These are phyloP conservation scores for Thaumetopoea pityocampa DNA, from an alignment of 1,140 invertebrate species.

Conservation along the genomic window DNA sequence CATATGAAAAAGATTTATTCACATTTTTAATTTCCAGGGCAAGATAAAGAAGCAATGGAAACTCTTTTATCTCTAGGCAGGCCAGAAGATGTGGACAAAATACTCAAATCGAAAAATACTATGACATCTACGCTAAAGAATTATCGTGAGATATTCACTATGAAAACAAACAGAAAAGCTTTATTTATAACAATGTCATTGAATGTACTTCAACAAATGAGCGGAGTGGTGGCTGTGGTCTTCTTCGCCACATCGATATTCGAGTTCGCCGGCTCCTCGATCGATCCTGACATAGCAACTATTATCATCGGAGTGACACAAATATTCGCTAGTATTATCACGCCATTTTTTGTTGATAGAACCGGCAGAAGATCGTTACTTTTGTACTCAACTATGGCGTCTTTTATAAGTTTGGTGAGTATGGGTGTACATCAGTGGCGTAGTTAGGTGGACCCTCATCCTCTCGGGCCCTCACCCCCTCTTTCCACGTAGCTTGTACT, in stretches of 20 bases:
- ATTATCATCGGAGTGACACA: slow-evolving; percentile 52
- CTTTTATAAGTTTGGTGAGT: slow-evolving; percentile 29
- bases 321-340: slow-evolving; percentile 44
- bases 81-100: slow-evolving; percentile 22
- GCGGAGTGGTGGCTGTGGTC: slow-evolving; percentile 62
- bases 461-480: no score
- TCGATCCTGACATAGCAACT: slow-evolving; percentile 21
- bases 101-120: slow-evolving; percentile 11
- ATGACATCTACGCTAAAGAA: slow-evolving; percentile 5
- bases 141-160: slow-evolving; percentile 24
- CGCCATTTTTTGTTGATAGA: slow-evolving; percentile 67
- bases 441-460: no score
- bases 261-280: slow-evolving; percentile 25
- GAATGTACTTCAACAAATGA: slow-evolving; percentile 48
- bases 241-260: slow-evolving; percentile 72
- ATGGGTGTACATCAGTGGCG: background rate
- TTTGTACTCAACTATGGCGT: slow-evolving; percentile 36
- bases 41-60: slow-evolving; percentile 21
- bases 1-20: no score
- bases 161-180: slow-evolving; percentile 27
- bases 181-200: slow-evolving; percentile 17
- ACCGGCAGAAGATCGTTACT: slow-evolving; percentile 69
- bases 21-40: slow-evolving; percentile 15
- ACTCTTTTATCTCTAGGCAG: slow-evolving; percentile 20
- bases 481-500: no score